These are phyloP conservation scores for Amaurobius ferox DNA, from an alignment of 2,888 invertebrate species.

Conservation along the genomic window DNA sequence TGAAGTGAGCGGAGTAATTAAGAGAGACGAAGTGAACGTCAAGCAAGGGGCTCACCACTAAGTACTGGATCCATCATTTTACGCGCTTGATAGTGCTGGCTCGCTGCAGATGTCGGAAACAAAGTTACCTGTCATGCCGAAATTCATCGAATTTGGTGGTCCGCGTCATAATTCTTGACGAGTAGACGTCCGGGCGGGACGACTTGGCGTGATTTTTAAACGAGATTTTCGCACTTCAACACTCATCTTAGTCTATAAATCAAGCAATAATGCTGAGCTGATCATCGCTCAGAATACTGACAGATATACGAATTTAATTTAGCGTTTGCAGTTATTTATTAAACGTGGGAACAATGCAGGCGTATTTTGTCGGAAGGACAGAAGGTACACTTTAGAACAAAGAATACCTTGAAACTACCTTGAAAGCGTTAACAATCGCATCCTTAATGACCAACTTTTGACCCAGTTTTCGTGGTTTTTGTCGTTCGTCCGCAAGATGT, in stretches of 20 bases:
- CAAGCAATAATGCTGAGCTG: background rate
- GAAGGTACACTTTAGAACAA: too few relatives aligned
- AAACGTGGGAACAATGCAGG: too few relatives aligned
- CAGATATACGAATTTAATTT: background rate
- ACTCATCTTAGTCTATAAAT: background rate
- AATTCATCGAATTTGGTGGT: slow-evolving; percentile 65
- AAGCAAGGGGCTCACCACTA: slow-evolving; percentile 47
- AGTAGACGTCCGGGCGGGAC: slow-evolving; percentile 9
- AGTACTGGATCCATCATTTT: slow-evolving; percentile 66
- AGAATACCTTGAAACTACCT: too few relatives aligned
- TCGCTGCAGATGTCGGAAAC: slow-evolving; percentile 49
- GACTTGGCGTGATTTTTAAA: background rate
- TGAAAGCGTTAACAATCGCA: too few relatives aligned
- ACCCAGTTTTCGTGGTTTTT: too few relatives aligned
- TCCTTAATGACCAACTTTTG: too few relatives aligned
- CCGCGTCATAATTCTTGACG: slow-evolving; percentile 54
- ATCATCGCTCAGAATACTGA: background rate
- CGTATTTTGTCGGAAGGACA: too few relatives aligned
- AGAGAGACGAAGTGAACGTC: slow-evolving; percentile 66
- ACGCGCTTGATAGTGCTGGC: slow-evolving; percentile 57
- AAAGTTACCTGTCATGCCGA: slow-evolving; percentile 56
- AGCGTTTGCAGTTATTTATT: background rate
- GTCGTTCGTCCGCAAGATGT: too few relatives aligned
- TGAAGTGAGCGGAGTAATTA: slow-evolving; percentile 67
- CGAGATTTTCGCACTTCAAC: background rate